Evolutionary conservation across 2,797 vertebrate species (phyloP).

Genomic region (Gallinago stenura): DNA sequence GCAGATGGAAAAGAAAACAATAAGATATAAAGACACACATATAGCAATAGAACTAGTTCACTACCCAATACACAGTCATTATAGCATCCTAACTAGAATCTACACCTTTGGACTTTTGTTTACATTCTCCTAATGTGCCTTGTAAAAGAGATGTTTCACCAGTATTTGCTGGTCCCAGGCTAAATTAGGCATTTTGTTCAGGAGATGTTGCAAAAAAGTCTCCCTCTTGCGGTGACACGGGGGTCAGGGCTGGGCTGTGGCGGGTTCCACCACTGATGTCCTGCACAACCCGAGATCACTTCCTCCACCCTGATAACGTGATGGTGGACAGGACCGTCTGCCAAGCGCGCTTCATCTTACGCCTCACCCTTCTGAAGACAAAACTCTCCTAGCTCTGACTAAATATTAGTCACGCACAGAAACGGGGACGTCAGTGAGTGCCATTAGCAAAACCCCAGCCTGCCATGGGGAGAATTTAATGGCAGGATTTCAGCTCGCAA

Average conservation of each 20-base stretch:
- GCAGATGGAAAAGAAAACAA: neutral
- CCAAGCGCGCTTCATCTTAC: neutral
- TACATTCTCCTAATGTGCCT: neutral
- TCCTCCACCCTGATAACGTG: neutral
- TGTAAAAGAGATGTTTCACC: neutral
- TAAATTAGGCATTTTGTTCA: neutral
- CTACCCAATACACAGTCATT: neutral
- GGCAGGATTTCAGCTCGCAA: neutral
- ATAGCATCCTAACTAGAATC: neutral
- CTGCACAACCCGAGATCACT: neutral
- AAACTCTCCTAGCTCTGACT: neutral
- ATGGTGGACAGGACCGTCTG: neutral
- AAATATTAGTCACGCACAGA: neutral
- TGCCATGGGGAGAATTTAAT: neutral
- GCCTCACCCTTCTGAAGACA: neutral
- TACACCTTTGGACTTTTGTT: neutral
- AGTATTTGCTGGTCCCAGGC: neutral
- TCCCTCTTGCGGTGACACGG: neutral
- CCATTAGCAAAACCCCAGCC: neutral
- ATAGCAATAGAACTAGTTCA: neutral
- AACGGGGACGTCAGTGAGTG: neutral
- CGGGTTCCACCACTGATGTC: neutral
- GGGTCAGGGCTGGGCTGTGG: neutral
- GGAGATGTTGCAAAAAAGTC: neutral
- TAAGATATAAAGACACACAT: neutral